Conservation (phyloP, 2,113 vertebrate genomes). For the Amphiprion percula region DNA sequence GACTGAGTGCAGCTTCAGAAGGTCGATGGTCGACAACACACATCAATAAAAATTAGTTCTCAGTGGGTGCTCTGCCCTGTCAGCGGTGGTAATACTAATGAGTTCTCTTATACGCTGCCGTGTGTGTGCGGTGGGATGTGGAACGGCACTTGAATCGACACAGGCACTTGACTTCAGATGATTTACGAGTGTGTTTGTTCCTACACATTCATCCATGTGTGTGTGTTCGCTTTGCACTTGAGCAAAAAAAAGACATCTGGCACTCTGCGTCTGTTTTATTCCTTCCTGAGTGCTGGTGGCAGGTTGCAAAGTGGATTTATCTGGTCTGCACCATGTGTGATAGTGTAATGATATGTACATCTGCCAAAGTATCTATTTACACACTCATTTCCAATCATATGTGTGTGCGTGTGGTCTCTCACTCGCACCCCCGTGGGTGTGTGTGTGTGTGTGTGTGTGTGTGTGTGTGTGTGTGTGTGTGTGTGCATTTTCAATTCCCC, state of each 20-base stretch:
- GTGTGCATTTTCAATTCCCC: constrained; percentile 41
- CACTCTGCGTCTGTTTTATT: constrained; percentile 51
- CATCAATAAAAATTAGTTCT: constrained; percentile 51
- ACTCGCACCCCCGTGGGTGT: background rate
- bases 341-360: constrained; percentile 48
- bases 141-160: constrained; percentile 22
- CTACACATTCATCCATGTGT: constrained; percentile 34
- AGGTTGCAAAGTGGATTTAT: constrained; percentile 63
- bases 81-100: constrained; percentile 42
- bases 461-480: constrained; percentile 1
- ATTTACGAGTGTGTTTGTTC: constrained; percentile 49
- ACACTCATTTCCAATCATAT: constrained; percentile 26
- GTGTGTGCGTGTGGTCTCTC: background rate
- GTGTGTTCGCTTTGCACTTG: constrained; percentile 35
- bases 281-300: constrained; percentile 44
- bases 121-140: constrained; percentile 16
- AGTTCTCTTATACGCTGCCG: constrained; percentile 8
- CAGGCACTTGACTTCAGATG: constrained; percentile 47
- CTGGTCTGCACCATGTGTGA: constrained; percentile 52
- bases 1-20: constrained; percentile 33
- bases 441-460: constrained; percentile 5
- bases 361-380: constrained; percentile 52
- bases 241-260: constrained; percentile 47
- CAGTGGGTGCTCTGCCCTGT: constrained; percentile 45
- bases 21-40: constrained; percentile 20